Evolutionary conservation across 2,888 invertebrate genomes (phyloP).

Genomic region (Protophormia terraenovae): DNA sequence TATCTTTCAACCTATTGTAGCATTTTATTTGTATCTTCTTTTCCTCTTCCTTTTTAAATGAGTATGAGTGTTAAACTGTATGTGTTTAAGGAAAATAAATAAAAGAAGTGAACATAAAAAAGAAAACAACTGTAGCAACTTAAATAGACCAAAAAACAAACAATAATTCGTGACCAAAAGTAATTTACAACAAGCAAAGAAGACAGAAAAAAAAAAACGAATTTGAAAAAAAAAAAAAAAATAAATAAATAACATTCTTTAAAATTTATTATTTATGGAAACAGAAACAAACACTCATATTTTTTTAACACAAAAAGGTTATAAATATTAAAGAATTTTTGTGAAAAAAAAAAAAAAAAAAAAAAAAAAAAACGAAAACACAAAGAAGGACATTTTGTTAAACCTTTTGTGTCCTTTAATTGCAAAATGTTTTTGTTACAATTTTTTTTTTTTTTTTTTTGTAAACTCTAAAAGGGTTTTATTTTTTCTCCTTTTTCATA

Average conservation of each 20-base stretch:
- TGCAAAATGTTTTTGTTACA: background rate
- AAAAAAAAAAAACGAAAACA: background rate
- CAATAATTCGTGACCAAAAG: constrained; percentile 44
- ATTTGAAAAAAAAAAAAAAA: background rate
- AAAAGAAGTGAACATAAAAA: background rate
- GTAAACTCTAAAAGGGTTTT: background rate
- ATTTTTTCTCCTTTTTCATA: background rate
- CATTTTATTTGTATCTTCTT: background rate
- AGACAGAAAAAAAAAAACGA: background rate
- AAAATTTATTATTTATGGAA: constrained; percentile 3
- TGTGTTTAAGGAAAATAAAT: background rate
- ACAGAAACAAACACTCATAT: background rate
- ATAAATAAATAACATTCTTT: background rate
- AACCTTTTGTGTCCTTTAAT: background rate
- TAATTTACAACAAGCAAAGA: constrained; percentile 16
- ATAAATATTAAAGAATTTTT: background rate
- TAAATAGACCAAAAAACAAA: constrained; percentile 2
- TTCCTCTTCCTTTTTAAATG: background rate
- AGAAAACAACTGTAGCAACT: background rate
- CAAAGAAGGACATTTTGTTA: background rate
- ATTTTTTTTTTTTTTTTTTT: background rate
- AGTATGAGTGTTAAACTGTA: background rate
- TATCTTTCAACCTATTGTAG: background rate
- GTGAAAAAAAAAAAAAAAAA: background rate
- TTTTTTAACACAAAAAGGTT: background rate